These are phyloP conservation scores for Mormyrus lacerda DNA, from an alignment of 2,113 vertebrate species.

Conservation along the genomic window DNA sequence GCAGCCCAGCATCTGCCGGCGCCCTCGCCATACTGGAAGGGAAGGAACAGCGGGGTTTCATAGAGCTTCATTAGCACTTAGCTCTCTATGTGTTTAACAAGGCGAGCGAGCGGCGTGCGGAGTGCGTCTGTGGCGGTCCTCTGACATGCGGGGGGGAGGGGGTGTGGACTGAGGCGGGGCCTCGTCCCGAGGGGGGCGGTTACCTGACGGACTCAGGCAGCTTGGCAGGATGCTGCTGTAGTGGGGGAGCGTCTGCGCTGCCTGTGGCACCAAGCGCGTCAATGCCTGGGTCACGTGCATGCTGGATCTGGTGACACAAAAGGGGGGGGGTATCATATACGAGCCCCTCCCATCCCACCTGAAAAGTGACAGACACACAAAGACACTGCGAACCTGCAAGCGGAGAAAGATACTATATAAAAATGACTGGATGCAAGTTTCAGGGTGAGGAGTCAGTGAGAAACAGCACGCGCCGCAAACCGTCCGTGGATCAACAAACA, in stretches of 20 bases:
- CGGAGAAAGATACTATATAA: background rate
- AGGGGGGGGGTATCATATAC: background rate
- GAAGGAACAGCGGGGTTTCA: background rate
- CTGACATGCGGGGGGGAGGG: background rate
- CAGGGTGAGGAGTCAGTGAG: background rate
- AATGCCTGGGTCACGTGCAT: conserved; percentile 35
- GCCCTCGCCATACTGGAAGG: background rate
- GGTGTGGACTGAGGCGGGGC: background rate
- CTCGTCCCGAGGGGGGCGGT: too few species aligned
- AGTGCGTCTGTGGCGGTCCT: background rate
- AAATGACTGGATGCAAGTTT: background rate
- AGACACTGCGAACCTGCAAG: background rate
- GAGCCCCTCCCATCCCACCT: background rate
- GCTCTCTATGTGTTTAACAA: background rate
- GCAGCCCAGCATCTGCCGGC: background rate
- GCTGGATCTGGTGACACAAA: conserved; percentile 29
- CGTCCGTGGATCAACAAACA: background rate
- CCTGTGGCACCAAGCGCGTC: conserved; percentile 34
- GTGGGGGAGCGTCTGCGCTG: conserved; percentile 42
- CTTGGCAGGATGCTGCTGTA: conserved; percentile 45
- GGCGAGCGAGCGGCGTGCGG: background rate
- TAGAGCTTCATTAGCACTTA: background rate
- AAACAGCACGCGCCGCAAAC: too few species aligned
- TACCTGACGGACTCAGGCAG: conserved; percentile 43
- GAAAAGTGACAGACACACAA: background rate